Conservation (phyloP, 2,113 vertebrate genomes). For the Genyomyrus donnyi region DNA sequence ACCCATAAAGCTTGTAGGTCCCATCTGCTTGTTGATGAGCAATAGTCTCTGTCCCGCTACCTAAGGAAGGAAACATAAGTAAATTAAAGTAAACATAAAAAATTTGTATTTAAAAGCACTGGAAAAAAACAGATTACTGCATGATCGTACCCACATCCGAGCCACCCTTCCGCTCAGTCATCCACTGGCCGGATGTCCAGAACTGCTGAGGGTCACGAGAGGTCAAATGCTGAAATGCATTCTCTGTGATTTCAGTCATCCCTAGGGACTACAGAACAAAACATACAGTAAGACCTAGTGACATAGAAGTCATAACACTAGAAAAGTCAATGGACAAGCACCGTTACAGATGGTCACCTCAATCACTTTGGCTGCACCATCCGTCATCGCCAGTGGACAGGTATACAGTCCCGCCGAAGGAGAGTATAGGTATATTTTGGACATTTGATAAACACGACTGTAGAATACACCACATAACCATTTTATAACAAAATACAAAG, state of each 20-base stretch:
- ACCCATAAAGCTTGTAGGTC: constrained; percentile 66
- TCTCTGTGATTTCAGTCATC: background rate
- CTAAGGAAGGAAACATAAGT: constrained; percentile 41
- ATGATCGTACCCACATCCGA: constrained; percentile 72
- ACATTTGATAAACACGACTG: constrained; percentile 76
- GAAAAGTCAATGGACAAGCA: background rate
- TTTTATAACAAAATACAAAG: background rate
- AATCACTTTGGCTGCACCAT: constrained; percentile 80
- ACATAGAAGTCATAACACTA: background rate
- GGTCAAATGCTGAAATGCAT: constrained; percentile 60
- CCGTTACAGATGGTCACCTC: constrained; percentile 53
- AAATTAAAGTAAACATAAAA: too few species aligned
- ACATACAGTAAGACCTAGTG: background rate
- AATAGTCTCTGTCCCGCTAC: constrained; percentile 65
- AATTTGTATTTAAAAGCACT: background rate
- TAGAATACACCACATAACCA: background rate
- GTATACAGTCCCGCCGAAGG: constrained; percentile 64
- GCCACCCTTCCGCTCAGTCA: constrained; percentile 78
- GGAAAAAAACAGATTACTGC: background rate
- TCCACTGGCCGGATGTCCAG: constrained; percentile 89
- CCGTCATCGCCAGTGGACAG: constrained; percentile 79
- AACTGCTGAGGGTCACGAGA: constrained; percentile 61
- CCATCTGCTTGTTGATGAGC: constrained; percentile 67
- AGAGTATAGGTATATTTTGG: constrained; percentile 71
- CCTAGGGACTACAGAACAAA: constrained; percentile 15